Conservation (phyloP, 2,797 vertebrate genomes). For the Menidia menidia region DNA sequence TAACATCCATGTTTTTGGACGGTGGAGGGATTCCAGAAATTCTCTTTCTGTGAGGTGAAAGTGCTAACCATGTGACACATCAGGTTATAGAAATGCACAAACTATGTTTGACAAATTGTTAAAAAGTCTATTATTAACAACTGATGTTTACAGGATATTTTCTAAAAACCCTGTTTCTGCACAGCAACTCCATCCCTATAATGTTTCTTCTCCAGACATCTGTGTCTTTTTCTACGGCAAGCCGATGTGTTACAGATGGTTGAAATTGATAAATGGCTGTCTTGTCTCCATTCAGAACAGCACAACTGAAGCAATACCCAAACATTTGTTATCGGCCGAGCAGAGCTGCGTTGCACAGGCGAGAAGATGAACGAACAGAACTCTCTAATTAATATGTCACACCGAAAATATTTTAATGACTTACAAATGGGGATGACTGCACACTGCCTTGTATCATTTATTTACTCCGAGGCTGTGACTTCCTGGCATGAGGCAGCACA, state of each 20-base stretch:
- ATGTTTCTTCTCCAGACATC: neutral
- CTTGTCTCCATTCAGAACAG: conserved; percentile 11
- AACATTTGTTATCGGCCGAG: conserved; percentile 10
- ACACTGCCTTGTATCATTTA: conserved; percentile 67
- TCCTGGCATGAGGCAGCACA: conserved; percentile 76
- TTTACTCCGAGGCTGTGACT: conserved; percentile 76
- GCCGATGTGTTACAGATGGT: conserved; percentile 39
- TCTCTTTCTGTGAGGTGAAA: too few species aligned
- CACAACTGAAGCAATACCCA: conserved; percentile 19
- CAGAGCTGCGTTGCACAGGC: conserved; percentile 22
- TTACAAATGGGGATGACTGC: conserved; percentile 79
- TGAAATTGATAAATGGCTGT: conserved; percentile 25
- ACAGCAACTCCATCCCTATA: neutral
- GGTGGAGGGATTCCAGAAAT: too few species aligned
- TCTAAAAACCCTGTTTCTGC: neutral
- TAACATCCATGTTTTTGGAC: too few species aligned
- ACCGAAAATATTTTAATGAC: conserved; percentile 82
- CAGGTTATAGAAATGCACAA: too few species aligned
- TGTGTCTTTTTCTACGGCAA: conserved; percentile 15
- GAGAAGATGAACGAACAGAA: conserved; percentile 44
- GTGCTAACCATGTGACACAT: too few species aligned
- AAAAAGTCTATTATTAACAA: too few species aligned
- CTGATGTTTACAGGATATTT: neutral
- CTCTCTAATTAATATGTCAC: conserved; percentile 79
- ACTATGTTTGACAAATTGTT: too few species aligned